Base-by-base conservation (phyloP, 2,888 invertebrate genomes). In the Desoria tigrina region DNA sequence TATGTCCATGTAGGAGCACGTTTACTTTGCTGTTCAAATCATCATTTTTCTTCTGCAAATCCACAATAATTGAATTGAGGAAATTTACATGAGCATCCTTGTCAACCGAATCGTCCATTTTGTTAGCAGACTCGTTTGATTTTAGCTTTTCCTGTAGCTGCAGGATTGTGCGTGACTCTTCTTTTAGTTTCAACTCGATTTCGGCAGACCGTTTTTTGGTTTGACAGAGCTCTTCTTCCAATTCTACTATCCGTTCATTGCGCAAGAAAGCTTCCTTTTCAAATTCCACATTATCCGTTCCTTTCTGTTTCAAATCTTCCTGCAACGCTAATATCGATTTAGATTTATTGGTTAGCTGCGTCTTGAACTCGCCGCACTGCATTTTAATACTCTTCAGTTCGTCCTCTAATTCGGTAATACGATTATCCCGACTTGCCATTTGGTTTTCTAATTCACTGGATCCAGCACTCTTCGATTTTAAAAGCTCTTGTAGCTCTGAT, bases 31-130 rank as follows among this genome's bases (percentile, higher is more conserved):
- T 86, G 78, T 87, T 84, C 1, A 95, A 84, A 75, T 89, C 88
- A 78, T 93, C 90, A 79, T 94, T 94, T 81, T 96, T 96, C 74
- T 86, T 86, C 81, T 95, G 94, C 88, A 96, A 90, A 78, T 96
- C 96, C 28, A 93, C 94, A 77, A 98, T 97, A 75, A 98, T 94
- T 9, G 95, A 92, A 83, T 98, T 96, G 32, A 98, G 84, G 82
- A 98, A 97, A 77, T 90, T 89, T 63, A 93, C 74, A 42, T 78
- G 77, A 11, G 75, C 71, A 2, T 65, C 58, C 7, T 56, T 61
- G 27, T 53, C 53, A 6, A 53, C 53, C 14, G 39, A 9, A 11
- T 49, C 49, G 7, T 26, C 11, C n/a, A 51, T 61, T 9, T 18
- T 16, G 1, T n/a, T 18, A 42, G n/a, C 7, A 9, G 53, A 42